These are phyloP conservation scores for Spea hammondii DNA, from an alignment of 2,797 vertebrate genomes.

Conservation along the genomic window DNA sequence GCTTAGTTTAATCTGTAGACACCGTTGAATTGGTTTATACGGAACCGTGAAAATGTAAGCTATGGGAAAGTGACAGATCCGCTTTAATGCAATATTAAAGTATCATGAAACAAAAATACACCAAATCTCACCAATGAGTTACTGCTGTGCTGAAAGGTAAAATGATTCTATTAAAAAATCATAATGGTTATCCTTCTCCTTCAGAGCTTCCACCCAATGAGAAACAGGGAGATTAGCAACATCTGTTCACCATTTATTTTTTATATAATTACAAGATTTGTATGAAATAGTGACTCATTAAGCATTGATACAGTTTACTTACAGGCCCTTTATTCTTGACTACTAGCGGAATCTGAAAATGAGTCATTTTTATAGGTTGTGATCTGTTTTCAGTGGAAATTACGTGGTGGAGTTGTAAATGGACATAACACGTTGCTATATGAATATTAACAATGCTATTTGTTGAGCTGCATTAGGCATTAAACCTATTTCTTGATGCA, in stretches of 20 bases:
- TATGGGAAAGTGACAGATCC: too few species aligned
- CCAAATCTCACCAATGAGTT: too few species aligned
- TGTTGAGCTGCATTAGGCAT: not conserved
- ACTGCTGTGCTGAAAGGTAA: too few species aligned
- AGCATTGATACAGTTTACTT: constrained; percentile 7
- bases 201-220: not conserved
- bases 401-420: not conserved
- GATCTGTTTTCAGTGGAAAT: constrained; percentile 1
- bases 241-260: not conserved
- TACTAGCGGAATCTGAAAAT: not conserved
- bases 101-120: too few species aligned
- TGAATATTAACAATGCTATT: not conserved
- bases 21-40: too few species aligned
- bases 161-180: too few species aligned
- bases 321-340: not conserved
- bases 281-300: not conserved
- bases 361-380: constrained; percentile 8
- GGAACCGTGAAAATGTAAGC: too few species aligned
- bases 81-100: too few species aligned
- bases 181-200: too few species aligned
- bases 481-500: not conserved
- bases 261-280: not conserved
- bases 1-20: too few species aligned
- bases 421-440: not conserved
- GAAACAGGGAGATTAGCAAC: not conserved